Conservation (phyloP, 2,113 vertebrate species). For the Hypomesus transpacificus region DNA sequence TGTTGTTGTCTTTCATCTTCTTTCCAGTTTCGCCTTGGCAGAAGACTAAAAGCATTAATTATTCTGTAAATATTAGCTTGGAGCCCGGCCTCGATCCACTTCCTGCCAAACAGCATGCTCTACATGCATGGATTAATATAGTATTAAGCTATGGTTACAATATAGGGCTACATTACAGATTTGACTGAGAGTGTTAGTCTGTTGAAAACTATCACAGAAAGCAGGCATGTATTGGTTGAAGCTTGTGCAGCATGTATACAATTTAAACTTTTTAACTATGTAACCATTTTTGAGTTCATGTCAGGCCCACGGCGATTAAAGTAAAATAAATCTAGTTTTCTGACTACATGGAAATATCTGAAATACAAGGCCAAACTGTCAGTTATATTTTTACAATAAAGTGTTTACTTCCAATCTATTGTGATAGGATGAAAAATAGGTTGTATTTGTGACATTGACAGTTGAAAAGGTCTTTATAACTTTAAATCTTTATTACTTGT, state of each 20-base stretch:
- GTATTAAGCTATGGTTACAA: constrained; percentile 6
- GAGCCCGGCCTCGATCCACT: constrained; percentile 7
- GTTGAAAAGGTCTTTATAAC: too few species aligned
- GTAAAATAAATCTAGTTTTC: too few species aligned
- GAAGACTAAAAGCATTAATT: constrained; percentile 24
- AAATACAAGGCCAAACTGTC: background rate
- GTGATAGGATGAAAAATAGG: background rate
- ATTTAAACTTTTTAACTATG: too few species aligned
- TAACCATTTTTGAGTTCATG: too few species aligned
- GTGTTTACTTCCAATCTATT: background rate
- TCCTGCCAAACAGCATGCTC: constrained; percentile 3
- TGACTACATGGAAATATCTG: too few species aligned
- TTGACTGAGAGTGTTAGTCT: constrained; percentile 8
- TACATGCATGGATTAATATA: constrained; percentile 17
- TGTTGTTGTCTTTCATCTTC: constrained; percentile 28
- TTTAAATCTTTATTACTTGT: too few species aligned
- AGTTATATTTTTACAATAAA: background rate
- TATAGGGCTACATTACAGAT: background rate
- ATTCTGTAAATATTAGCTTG: constrained; percentile 34
- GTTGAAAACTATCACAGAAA: background rate
- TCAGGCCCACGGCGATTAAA: too few species aligned
- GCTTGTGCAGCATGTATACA: too few species aligned
- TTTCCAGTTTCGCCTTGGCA: constrained; percentile 35
- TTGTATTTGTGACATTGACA: background rate
- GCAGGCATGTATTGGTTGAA: background rate